These are phyloP conservation scores for Philonicus albiceps DNA, from an alignment of 2,888 invertebrate genomes.

Conservation along the genomic window DNA sequence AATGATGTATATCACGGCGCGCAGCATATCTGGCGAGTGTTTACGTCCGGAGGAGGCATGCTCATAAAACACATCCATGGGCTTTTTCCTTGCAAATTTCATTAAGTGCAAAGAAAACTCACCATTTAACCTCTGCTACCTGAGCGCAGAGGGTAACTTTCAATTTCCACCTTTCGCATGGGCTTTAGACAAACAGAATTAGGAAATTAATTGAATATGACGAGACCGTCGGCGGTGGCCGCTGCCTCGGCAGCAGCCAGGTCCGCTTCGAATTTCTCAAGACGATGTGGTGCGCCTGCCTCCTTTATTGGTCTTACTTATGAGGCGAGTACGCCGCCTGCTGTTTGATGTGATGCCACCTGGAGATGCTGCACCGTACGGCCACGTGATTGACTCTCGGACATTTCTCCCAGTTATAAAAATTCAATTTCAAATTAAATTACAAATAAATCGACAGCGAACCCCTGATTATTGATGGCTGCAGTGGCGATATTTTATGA, in stretches of 20 bases:
- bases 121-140: slow-evolving; percentile 35
- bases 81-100: slow-evolving; percentile 17
- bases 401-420: background rate
- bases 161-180: slow-evolving; percentile 41
- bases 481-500: background rate
- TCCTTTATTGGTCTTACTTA: background rate
- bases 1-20: background rate
- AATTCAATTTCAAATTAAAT: slow-evolving; percentile 37
- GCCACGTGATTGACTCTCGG: background rate
- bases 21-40: background rate
- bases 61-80: slow-evolving; percentile 16
- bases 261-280: background rate
- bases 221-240: slow-evolving; percentile 3
- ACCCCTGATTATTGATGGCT: slow-evolving; percentile 7
- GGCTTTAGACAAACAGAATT: slow-evolving; percentile 42
- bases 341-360: slow-evolving; percentile 38
- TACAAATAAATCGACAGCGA: slow-evolving; percentile 24
- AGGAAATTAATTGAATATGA: slow-evolving; percentile 42
- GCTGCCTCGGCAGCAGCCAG: background rate
- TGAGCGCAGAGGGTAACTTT: slow-evolving; percentile 14
- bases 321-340: slow-evolving; percentile 11
- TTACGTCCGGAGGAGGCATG: slow-evolving; percentile 8
- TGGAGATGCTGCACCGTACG: slow-evolving; percentile 15
- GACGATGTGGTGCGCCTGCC: background rate
- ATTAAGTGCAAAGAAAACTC: slow-evolving; percentile 32